Base-by-base conservation (phyloP, 2,797 vertebrate genomes). In the Sebastes itinus region DNA sequence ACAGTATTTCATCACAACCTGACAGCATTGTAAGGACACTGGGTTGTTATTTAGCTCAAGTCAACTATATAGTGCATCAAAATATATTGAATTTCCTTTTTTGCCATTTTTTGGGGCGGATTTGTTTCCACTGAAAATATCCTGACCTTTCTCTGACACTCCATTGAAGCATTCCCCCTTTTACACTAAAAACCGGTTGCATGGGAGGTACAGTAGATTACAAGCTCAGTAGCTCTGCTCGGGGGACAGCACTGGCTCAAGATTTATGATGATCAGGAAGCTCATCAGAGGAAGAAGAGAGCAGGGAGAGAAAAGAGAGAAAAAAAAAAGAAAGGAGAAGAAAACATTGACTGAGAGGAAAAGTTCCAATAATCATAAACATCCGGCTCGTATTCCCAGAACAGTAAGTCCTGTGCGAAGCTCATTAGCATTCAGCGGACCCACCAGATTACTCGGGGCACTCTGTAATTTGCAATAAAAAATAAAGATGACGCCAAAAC, bases 391-490 rank as follows among this genome's bases (percentile, higher is more conserved):
- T 86, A 92, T 92, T 94, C 92, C 90, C 92, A 84, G 81, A 92
- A 89, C 93, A 87, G 89, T 82, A 77, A 89, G 91, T 92, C 92
- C 90, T 81, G 76, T 59, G 77, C 52, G 59, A 56, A 86, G 84
- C 92, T 95, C 89, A 94, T 95, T 94, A 94, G 87, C 88, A 95
- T 96, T 90, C 94, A 84, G 85, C 69, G 84, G 91, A 93, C 90
- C 89, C 83, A 83, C 89, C 87, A 91, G 92, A 94, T 95, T 95
- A 95, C 94, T 94, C 38, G 87, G 92, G 91, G 93, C 94, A 89
- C 88, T 92, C 91, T 90, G 94, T 94, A 95, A 96, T 96, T 95
- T 94, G 92, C 94, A 94, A 94, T 96, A 95, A 96, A 96, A 94
- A 95, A 95, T 94, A 95, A 95, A 95, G 93, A 95, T 90, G 94